Conservation (phyloP, 1,140 invertebrate species). For the Goniozus legneri region DNA sequence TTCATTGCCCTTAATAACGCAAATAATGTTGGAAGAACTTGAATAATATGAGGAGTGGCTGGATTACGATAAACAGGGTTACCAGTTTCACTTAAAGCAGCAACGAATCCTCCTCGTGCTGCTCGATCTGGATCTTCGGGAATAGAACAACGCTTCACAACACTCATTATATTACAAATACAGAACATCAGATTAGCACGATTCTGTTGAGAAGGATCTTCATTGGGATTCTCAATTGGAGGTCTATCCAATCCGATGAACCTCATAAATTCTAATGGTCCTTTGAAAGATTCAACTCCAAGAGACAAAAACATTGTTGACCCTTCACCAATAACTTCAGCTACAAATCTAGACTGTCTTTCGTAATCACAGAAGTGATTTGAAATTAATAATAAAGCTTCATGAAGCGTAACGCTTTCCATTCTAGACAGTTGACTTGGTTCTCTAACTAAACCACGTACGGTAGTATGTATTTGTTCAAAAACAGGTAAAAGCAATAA, state of each 20-base stretch:
- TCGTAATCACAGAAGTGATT: conserved; percentile 89
- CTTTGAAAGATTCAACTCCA: conserved; percentile 57
- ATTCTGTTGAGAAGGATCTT: conserved; percentile 60
- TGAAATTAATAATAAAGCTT: conserved; percentile 75
- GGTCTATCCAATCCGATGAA: conserved; percentile 74
- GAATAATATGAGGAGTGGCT: conserved; percentile 75
- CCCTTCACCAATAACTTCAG: conserved; percentile 69
- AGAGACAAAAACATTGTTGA: conserved; percentile 63
- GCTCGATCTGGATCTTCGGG: conserved; percentile 78
- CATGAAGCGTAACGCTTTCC: conserved; percentile 76
- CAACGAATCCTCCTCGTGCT: conserved; percentile 75
- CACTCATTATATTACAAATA: conserved; percentile 72
- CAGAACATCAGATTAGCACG: conserved; percentile 65
- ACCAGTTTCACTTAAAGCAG: conserved; percentile 69
- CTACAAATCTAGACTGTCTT: conserved; percentile 76
- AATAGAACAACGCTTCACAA: conserved; percentile 81
- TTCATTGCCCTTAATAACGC: conserved; percentile 73
- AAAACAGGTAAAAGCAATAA: conserved; percentile 81
- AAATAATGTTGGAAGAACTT: conserved; percentile 73
- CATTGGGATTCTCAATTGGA: conserved; percentile 61
- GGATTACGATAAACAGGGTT: conserved; percentile 82
- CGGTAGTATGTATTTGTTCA: conserved; percentile 74
- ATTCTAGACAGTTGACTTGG: conserved; percentile 73
- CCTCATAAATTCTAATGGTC: conserved; percentile 67
- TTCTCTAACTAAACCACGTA: conserved; percentile 33